Evolutionary conservation across 1,140 invertebrate genomes (phyloP).

Genomic region (Calycopis cecrops): DNA sequence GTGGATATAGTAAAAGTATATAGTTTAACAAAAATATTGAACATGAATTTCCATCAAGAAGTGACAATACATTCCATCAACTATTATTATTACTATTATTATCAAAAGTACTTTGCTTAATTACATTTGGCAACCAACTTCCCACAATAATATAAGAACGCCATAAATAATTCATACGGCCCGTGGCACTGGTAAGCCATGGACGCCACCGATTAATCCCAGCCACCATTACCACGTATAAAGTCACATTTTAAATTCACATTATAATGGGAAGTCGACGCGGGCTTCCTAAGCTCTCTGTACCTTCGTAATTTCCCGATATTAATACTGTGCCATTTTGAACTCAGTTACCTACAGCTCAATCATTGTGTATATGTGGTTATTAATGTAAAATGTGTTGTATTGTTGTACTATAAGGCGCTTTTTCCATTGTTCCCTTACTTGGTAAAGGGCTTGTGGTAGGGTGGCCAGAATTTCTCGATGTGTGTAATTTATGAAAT

Average conservation of each 20-base stretch:
- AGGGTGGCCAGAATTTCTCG: constrained; percentile 8
- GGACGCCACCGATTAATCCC: background rate
- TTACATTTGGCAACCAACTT: no score
- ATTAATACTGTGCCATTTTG: constrained; percentile 28
- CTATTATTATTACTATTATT: no score
- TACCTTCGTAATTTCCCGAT: constrained; percentile 24
- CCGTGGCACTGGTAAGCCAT: background rate
- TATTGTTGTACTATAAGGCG: background rate
- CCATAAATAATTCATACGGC: constrained; percentile 18
- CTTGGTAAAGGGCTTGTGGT: background rate
- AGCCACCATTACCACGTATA: background rate
- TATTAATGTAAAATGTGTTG: constrained; percentile 19
- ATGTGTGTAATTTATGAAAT: no score
- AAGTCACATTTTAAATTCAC: constrained; percentile 16
- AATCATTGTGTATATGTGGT: constrained; percentile 37
- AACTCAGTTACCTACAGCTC: constrained; percentile 30
- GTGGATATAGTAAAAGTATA: no score
- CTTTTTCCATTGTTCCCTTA: background rate
- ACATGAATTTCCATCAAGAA: no score
- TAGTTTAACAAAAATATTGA: no score
- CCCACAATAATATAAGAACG: background rate
- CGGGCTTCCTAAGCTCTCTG: constrained; percentile 12
- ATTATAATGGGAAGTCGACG: constrained; percentile 18
- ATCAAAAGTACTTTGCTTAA: no score
- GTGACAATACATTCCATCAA: no score